These are phyloP conservation scores for Cyclina sinensis DNA, from an alignment of 1,140 invertebrate genomes.

Conservation along the genomic window DNA sequence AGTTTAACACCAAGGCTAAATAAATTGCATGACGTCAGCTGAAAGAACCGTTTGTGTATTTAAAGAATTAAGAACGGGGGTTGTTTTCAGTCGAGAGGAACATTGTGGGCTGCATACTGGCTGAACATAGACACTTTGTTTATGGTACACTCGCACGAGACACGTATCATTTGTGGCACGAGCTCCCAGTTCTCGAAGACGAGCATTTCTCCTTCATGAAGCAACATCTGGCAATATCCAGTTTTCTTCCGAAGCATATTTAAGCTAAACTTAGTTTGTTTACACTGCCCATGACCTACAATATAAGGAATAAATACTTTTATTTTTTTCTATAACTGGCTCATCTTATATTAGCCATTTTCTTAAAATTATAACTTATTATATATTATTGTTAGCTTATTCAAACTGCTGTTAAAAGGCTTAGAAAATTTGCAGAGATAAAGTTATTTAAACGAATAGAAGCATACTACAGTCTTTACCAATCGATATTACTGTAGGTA, in stretches of 20 bases:
- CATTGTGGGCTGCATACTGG: background rate
- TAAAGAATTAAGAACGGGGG: no score
- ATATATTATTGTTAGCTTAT: background rate
- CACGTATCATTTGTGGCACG: conserved; percentile 58
- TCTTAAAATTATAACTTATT: background rate
- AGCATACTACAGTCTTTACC: no score
- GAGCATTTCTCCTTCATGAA: conserved; percentile 52
- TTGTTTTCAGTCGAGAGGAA: conserved; percentile 40
- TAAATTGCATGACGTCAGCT: no score
- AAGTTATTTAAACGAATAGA: no score
- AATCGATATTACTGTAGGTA: background rate
- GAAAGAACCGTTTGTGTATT: no score
- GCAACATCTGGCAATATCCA: conserved; percentile 50
- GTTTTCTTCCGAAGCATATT: conserved; percentile 66
- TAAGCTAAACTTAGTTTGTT: conserved; percentile 61
- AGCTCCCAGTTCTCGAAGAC: conserved; percentile 71
- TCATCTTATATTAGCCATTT: no score
- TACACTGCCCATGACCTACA: conserved; percentile 71
- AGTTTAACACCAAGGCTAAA: no score
- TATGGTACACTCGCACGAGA: conserved; percentile 71
- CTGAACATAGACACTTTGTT: conserved; percentile 67
- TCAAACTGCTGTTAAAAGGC: no score
- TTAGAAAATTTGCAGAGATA: no score
- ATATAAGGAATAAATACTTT: background rate
- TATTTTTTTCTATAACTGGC: no score